Percentiles rank a stretch among this genome's conserved stretches.
phyloP scores from a whole-genome alignment of 2,797 vertebrate species.

The Catamblyrhynchus diadema region DNA sequence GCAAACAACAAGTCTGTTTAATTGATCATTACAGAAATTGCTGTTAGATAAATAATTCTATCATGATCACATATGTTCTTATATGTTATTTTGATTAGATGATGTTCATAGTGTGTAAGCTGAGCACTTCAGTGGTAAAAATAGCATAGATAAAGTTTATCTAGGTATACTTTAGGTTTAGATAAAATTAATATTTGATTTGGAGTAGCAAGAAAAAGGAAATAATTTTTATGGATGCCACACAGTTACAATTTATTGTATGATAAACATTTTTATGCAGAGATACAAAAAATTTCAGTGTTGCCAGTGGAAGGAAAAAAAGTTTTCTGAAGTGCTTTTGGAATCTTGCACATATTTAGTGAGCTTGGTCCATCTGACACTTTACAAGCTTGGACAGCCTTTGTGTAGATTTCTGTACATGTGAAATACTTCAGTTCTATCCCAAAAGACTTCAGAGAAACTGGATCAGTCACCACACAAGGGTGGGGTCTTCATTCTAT shows the following conservation, averaged over 20 bases:
- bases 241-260: background rate
- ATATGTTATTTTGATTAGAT: slow-evolving; percentile 23
- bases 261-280: background rate
- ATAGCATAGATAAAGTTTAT: background rate
- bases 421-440: slow-evolving; percentile 23
- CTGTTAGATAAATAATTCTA: slow-evolving; percentile 1
- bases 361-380: background rate
- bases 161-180: background rate
- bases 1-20: slow-evolving; percentile 8
- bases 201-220: background rate
- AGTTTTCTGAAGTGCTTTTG: slow-evolving; percentile 14
- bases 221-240: background rate
- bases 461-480: background rate
- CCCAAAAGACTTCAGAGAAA: slow-evolving; percentile 38
- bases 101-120: background rate
- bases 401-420: background rate
- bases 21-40: background rate
- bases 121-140: background rate
- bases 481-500: background rate
- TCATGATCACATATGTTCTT: background rate
- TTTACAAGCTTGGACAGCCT: slow-evolving; percentile 26
- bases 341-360: slow-evolving; percentile 29
- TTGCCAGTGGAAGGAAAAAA: slow-evolving; percentile 1
- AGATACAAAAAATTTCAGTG: background rate
- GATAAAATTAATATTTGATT: background rate